phyloP scores from a whole-genome alignment of 2,113 vertebrate genomes.

The Neogobius melanostomus region DNA sequence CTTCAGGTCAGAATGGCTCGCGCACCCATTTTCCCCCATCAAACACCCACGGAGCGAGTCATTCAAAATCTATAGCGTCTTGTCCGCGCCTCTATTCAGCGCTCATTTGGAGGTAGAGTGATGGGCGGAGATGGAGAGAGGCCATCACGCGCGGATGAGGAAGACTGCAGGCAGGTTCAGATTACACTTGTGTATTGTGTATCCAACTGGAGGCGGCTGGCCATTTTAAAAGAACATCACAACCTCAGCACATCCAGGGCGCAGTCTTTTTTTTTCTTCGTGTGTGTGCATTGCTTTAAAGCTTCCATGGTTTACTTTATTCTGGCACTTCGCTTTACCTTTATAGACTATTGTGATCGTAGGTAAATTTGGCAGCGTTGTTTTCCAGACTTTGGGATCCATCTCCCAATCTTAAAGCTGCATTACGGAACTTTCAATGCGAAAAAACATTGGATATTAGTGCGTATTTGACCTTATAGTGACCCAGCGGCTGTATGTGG shows the following conservation, averaged over 20 bases:
- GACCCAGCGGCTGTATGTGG: no score
- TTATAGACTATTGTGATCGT: no score
- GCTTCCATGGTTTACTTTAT: no score
- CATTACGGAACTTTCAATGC: no score
- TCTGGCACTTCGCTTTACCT: no score
- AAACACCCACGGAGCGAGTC: slow-evolving; percentile 50
- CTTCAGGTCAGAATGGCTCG: slow-evolving; percentile 49
- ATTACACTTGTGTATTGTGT: slow-evolving; percentile 20
- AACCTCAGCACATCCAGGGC: slow-evolving; percentile 32
- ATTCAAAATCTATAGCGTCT: slow-evolving; percentile 48
- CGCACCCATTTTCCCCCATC: slow-evolving; percentile 58
- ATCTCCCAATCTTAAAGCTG: no score
- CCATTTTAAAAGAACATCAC: slow-evolving; percentile 37
- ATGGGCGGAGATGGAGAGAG: slow-evolving; percentile 47
- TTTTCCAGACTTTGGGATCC: no score
- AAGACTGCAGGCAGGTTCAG: slow-evolving; percentile 28
- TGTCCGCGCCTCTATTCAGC: slow-evolving; percentile 42
- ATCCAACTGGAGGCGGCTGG: slow-evolving; percentile 27
- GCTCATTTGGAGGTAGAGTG: slow-evolving; percentile 59
- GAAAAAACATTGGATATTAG: no score
- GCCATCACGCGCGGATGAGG: slow-evolving; percentile 31
- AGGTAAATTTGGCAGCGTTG: no score
- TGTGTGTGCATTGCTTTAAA: background rate
- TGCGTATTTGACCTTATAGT: no score
- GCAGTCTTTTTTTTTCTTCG: background rate